phyloP scores from a whole-genome alignment of 92 coral and sea anemone genomes.

The Scolanthus callimorphus region DNA sequence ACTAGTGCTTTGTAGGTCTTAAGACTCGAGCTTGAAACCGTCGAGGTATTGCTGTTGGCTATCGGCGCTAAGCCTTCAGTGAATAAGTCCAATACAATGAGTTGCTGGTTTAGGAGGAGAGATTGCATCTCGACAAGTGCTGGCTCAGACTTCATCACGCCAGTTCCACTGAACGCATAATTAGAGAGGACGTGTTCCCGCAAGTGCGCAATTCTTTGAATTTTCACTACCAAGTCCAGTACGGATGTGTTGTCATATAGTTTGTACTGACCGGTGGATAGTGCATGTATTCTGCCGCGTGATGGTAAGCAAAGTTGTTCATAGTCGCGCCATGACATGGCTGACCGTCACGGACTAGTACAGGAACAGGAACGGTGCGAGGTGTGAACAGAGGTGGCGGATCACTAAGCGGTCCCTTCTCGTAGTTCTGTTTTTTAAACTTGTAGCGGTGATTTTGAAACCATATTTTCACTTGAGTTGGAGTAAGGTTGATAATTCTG shows the following conservation, averaged over 20 bases:
- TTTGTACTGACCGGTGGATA: constrained; percentile 80
- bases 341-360: constrained; percentile 87
- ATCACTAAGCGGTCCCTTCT: constrained; percentile 70
- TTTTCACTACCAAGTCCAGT: constrained; percentile 69
- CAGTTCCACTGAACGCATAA: constrained; percentile 37
- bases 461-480: constrained; percentile 99
- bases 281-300: constrained; percentile 78
- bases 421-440: constrained; percentile 94
- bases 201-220: constrained; percentile 17
- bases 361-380: constrained; percentile 89
- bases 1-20: background rate
- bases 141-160: constrained; percentile 37
- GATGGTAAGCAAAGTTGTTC: constrained; percentile 76
- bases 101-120: background rate
- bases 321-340: constrained; percentile 74
- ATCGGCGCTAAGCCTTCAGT: background rate
- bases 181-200: constrained; percentile 20
- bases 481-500: constrained; percentile 87
- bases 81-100: constrained; percentile 5
- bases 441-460: constrained; percentile 99
- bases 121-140: constrained; percentile 38
- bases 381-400: constrained; percentile 85
- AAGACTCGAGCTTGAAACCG: background rate
- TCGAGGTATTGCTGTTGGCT: background rate
- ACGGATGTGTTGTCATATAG: constrained; percentile 71